Percentiles rank a stretch among this genome's conserved stretches.
Evolutionary conservation across 1,140 invertebrate genomes (phyloP).

Genomic region (Agraylea sexmaculata): DNA sequence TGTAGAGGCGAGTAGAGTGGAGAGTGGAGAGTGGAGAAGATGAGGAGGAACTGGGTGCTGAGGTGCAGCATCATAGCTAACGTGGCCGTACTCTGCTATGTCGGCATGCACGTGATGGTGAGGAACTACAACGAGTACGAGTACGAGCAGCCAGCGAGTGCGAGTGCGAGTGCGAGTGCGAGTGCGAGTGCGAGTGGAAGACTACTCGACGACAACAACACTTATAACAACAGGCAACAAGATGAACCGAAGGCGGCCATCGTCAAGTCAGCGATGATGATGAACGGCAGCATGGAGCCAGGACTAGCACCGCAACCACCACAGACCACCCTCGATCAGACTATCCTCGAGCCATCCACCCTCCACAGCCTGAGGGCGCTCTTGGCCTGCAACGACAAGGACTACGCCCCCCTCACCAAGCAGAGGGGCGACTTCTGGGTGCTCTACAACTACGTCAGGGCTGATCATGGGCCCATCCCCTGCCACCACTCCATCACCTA

Average conservation of each 20-base stretch:
- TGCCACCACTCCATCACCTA: slow-evolving; percentile 83
- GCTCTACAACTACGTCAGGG: slow-evolving; percentile 72
- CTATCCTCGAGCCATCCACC: slow-evolving; percentile 28
- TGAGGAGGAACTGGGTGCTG: slow-evolving; percentile 57
- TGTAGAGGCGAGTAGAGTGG: no score
- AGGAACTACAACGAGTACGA: slow-evolving; percentile 14
- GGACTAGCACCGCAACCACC: slow-evolving; percentile 21
- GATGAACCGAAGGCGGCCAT: slow-evolving; percentile 26
- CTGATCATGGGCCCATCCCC: slow-evolving; percentile 43
- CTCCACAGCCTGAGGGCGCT: slow-evolving; percentile 29
- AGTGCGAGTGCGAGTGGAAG: slow-evolving; percentile 30
- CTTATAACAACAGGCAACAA: slow-evolving; percentile 28
- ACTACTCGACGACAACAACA: slow-evolving; percentile 28
- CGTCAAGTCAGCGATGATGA: slow-evolving; percentile 27
- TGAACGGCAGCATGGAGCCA: no score
- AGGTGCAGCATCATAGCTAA: slow-evolving; percentile 62
- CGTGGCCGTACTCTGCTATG: slow-evolving; percentile 55
- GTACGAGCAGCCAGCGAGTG: slow-evolving; percentile 6
- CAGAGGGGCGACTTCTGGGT: slow-evolving; percentile 85
- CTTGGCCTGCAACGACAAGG: slow-evolving; percentile 52
- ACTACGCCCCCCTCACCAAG: slow-evolving; percentile 47
- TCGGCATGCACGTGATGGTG: slow-evolving; percentile 43
- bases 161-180: no score
- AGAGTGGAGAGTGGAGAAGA: no score
- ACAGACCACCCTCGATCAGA: slow-evolving; percentile 26